Evolutionary conservation across 2,113 vertebrate species (phyloP).

Genomic region (Mola mola): DNA sequence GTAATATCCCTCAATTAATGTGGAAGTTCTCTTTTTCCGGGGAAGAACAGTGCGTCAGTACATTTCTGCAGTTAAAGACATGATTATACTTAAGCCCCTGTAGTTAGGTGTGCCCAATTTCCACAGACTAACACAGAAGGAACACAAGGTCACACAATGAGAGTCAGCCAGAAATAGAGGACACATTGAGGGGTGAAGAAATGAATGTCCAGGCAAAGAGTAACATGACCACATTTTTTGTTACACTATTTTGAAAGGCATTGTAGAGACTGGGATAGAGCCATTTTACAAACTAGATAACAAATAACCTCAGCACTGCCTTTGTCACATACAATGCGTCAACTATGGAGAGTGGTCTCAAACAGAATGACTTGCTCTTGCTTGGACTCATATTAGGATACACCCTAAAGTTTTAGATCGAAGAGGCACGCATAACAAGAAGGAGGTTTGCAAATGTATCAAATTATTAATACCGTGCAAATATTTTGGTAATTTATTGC

Average conservation of each 20-base stretch:
- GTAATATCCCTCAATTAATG: conserved; percentile 81
- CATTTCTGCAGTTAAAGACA: conserved; percentile 79
- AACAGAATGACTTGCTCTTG: conserved; percentile 11
- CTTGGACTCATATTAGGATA: conserved; percentile 33
- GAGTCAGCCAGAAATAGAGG: conserved; percentile 56
- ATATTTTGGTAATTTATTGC: too few relatives aligned
- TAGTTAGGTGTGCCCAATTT: conserved; percentile 84
- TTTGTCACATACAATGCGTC: conserved; percentile 10
- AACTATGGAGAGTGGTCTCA: conserved; percentile 15
- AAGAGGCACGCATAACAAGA: too few relatives aligned
- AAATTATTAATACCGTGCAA: too few relatives aligned
- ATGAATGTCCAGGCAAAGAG: conserved; percentile 39
- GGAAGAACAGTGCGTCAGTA: conserved; percentile 77
- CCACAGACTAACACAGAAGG: conserved; percentile 76
- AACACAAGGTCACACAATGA: conserved; percentile 74
- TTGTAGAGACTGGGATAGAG: conserved; percentile 27
- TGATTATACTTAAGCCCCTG: conserved; percentile 84
- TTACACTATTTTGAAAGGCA: conserved; percentile 23
- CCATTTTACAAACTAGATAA: conserved; percentile 37
- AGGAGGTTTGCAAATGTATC: too few relatives aligned
- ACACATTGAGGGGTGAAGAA: conserved; percentile 53
- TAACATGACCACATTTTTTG: conserved; percentile 32
- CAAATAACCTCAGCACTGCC: conserved; percentile 4
- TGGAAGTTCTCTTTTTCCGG: conserved; percentile 77
- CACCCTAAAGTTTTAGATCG: neutral